phyloP scores from a whole-genome alignment of 2,888 invertebrate genomes.

The Pristionchus exspectatus region DNA sequence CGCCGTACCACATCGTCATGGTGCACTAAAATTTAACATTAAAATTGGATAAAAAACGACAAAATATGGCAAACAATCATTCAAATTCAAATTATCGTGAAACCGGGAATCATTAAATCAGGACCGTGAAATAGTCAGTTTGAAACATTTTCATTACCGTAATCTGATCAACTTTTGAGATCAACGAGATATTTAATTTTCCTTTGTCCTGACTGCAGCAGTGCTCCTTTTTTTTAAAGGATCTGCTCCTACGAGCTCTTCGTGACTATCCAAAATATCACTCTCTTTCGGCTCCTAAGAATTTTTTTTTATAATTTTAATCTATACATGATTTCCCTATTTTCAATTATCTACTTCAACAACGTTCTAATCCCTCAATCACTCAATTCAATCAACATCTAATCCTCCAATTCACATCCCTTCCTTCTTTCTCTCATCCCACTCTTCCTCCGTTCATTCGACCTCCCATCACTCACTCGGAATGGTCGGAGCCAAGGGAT shows the following conservation, averaged over 20 bases:
- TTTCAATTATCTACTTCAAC: too few species aligned
- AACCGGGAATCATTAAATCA: not conserved
- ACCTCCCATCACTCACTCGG: not conserved
- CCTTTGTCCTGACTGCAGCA: too few species aligned
- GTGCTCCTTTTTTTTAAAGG: too few species aligned
- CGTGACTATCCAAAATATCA: too few species aligned
- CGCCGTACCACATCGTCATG: slow-evolving; percentile 85
- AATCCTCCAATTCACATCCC: not conserved
- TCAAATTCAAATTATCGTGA: not conserved
- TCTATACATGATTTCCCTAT: too few species aligned
- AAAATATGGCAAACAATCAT: not conserved
- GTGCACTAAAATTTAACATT: not conserved
- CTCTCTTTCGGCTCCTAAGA: too few species aligned
- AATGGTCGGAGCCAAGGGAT: not conserved
- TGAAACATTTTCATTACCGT: not conserved
- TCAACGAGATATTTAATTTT: too few species aligned
- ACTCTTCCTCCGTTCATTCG: not conserved
- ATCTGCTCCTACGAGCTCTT: too few species aligned
- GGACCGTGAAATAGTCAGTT: not conserved
- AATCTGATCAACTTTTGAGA: not conserved
- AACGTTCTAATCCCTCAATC: too few species aligned
- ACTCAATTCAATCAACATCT: too few species aligned
- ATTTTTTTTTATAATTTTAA: too few species aligned
- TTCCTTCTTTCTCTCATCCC: not conserved
- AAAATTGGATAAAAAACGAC: not conserved